These are phyloP conservation scores for Mormyrus hasselquistii DNA, from an alignment of 2,797 vertebrate genomes.

Conservation along the genomic window DNA sequence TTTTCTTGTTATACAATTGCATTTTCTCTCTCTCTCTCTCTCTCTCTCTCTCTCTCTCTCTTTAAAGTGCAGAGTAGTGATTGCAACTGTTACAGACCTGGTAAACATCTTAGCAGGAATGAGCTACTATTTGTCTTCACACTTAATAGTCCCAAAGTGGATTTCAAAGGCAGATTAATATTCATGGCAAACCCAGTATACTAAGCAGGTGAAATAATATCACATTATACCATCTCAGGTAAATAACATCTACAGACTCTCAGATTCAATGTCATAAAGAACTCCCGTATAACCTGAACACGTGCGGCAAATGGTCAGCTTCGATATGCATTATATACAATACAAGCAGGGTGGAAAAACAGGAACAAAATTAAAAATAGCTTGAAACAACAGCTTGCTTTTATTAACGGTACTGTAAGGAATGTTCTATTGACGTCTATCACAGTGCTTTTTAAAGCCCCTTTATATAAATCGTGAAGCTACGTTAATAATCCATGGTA, in stretches of 20 bases:
- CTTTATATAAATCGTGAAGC: conserved; percentile 11
- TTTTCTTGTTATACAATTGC: conserved; percentile 53
- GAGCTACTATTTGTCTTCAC: conserved; percentile 34
- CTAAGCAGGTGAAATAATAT: conserved; percentile 17
- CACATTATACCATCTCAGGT: conserved; percentile 11
- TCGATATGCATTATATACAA: conserved; percentile 4
- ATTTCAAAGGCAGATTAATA: conserved; percentile 32
- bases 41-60: conserved; percentile 9
- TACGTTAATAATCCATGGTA: conserved; percentile 33
- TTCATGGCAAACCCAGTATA: conserved; percentile 26
- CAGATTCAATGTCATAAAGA: not conserved
- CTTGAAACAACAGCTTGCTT: conserved; percentile 36
- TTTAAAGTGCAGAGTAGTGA: conserved; percentile 57
- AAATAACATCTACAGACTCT: conserved; percentile 9
- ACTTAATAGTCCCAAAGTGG: conserved; percentile 44
- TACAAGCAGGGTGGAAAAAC: conserved; percentile 5
- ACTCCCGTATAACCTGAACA: not conserved
- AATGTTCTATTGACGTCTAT: conserved; percentile 5
- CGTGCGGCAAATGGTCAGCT: conserved; percentile 23
- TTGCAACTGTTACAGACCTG: conserved; percentile 28
- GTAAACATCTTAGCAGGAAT: conserved; percentile 27
- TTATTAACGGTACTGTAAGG: conserved; percentile 23
- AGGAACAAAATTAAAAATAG: not conserved
- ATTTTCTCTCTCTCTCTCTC: conserved; percentile 28
- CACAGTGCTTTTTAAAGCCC: conserved; percentile 24